Conservation (phyloP, 2,113 vertebrate genomes). For the zebrafish (Danio rerio) region GRCz12tu NC_133197.1:31973001-31973500, state of each 20-base stretch:
- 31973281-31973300: background rate
- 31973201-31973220: background rate
- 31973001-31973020: too few relatives aligned
- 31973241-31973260: background rate
- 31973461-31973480: background rate
- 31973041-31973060: too few relatives aligned
- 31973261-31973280: background rate
- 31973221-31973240: background rate
- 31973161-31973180: too few relatives aligned
- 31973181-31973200: background rate
- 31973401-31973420: constrained; percentile 32
- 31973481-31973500: background rate
- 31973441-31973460: constrained; percentile 58
- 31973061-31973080: too few relatives aligned
- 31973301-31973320: background rate
- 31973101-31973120: too few relatives aligned
- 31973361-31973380: background rate
- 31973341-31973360: background rate
- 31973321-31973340: background rate
- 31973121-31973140: too few relatives aligned
- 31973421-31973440: constrained; percentile 74
- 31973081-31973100: too few relatives aligned
- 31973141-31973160: too few relatives aligned
- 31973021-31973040: too few relatives aligned
- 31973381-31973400: constrained; percentile 42